Evolutionary conservation across 2,113 vertebrate species (phyloP), one percentile per base, ranked within the genome.

Genomic region (Dicentrarchus labrax): DNA sequence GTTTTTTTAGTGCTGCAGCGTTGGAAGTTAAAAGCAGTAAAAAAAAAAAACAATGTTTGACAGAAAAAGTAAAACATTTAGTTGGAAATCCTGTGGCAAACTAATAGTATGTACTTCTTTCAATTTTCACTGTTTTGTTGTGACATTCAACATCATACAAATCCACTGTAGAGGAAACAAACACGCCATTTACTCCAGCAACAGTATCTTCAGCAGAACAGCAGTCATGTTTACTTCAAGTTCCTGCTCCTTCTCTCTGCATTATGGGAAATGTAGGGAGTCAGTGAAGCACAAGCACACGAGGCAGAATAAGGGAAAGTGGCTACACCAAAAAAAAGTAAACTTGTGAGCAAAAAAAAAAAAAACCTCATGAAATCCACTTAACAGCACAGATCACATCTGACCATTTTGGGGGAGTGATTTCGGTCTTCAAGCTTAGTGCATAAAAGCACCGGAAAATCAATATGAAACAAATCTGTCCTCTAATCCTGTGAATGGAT

Each of bases 191-290:
- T 43, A 21, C 39, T 62, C 72, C 56, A 54, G 48, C 43, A 17
- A 5, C 56, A 36, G 7, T 17, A 38, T n/a, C 60, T 17, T 36
- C 15, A 62, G 22, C 30, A 48, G 48, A 74, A 7, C 21, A 54
- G 2, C 10, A 6, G 10, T 68, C 24, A 30, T 30, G 30, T 30
- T 30, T 3, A 30, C 30, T 30, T 30, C 1, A 74, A 57, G 13
- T 45, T 10, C 15, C 11, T 36, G 41, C 38, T 38, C 41, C 9
- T 16, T 21, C 36, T 24, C 36, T 5, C 62, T 15, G 57, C 22
- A 81, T 75, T 82, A 71, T 79, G 66, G 76, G 67, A 68, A 76
- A 80, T 66, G 47, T 21, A 64, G 11, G 2, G 10, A 48, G 13
- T 57, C 22, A 38, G 13, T 56, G 39, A 56, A 70, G 43, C 9